Percentiles rank a stretch among this genome's conserved stretches.
phyloP scores from a whole-genome alignment of 2,113 vertebrate genomes.

The Nothocercus julius region DNA sequence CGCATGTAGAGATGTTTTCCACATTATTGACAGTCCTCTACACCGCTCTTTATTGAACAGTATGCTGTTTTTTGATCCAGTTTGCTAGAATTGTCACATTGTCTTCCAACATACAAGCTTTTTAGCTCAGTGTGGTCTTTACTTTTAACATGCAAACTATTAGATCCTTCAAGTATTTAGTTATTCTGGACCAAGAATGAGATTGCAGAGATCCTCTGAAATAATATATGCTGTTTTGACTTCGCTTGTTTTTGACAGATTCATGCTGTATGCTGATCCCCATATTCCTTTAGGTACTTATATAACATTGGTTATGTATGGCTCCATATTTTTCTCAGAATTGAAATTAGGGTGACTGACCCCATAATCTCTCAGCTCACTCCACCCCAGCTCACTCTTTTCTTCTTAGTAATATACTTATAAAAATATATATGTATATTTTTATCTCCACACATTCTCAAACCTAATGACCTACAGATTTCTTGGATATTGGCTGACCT shows the following conservation, averaged over 20 bases:
- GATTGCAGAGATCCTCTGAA: background rate
- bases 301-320: background rate
- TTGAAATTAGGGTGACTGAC: background rate
- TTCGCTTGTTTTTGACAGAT: background rate
- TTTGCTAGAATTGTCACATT: background rate
- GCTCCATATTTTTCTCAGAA: background rate
- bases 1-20: background rate
- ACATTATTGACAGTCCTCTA: background rate
- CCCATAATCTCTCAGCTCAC: background rate
- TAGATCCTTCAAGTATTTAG: background rate
- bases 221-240: background rate
- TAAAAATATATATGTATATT: background rate
- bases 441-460: background rate
- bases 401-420: background rate
- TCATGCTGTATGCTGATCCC: background rate
- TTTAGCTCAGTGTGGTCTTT: background rate
- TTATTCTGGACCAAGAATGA: background rate
- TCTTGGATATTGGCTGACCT: background rate
- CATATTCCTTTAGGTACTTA: background rate
- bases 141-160: background rate
- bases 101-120: background rate
- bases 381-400: background rate
- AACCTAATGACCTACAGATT: background rate
- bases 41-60: background rate
- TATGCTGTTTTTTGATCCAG: accelerated